These are phyloP conservation scores for Myotis yumanensis DNA, from an alignment of 2,113 vertebrate genomes.

Conservation along the genomic window DNA sequence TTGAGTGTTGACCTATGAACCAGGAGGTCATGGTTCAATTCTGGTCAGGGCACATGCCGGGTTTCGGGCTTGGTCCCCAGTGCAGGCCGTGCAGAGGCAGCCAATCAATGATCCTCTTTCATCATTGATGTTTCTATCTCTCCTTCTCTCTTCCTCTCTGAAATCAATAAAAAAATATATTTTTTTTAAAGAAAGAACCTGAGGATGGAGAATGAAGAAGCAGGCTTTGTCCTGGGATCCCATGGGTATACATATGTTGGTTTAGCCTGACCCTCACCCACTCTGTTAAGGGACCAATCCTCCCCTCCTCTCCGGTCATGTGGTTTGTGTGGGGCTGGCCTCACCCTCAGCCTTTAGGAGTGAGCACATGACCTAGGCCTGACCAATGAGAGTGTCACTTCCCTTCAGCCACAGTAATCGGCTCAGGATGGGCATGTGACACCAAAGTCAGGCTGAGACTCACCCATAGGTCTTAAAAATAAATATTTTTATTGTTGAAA, in stretches of 20 bases:
- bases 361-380: not conserved
- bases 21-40: too few relatives aligned
- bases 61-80: too few relatives aligned
- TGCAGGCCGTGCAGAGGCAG: too few relatives aligned
- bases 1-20: too few relatives aligned
- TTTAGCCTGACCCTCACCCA: not conserved
- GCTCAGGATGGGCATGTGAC: not conserved
- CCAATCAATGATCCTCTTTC: too few relatives aligned
- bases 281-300: not conserved
- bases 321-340: not conserved
- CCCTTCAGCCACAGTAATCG: not conserved
- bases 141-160: too few relatives aligned
- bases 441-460: not conserved
- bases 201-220: not conserved
- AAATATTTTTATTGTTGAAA: too few relatives aligned
- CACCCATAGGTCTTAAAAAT: too few relatives aligned
- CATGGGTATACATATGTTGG: fast-evolving
- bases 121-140: too few relatives aligned
- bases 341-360: not conserved
- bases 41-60: too few relatives aligned
- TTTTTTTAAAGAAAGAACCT: too few relatives aligned
- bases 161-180: too few relatives aligned
- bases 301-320: not conserved
- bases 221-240: not conserved
- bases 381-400: not conserved